These are phyloP conservation scores for Drosophila varians DNA, from an alignment of 1,140 invertebrate genomes.

Conservation along the genomic window DNA sequence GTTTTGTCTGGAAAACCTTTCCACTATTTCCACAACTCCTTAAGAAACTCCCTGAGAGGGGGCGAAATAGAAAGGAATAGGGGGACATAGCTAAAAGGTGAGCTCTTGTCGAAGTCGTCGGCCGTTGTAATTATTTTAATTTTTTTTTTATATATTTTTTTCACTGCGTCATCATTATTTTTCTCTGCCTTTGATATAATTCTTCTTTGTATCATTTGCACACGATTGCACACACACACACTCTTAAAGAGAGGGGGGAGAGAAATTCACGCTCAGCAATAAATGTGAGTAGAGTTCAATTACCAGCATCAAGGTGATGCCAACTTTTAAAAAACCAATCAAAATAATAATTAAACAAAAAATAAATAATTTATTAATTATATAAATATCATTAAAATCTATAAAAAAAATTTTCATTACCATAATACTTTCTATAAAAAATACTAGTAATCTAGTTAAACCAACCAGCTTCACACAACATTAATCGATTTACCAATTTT, in stretches of 20 bases:
- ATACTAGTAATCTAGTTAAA: too few species aligned
- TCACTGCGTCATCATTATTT: conserved; percentile 82
- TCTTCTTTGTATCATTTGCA: conserved; percentile 81
- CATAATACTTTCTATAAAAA: neutral
- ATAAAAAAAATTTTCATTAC: neutral
- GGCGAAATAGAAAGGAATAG: neutral
- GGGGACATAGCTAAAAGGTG: conserved; percentile 50
- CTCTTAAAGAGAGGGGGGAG: conserved; percentile 9
- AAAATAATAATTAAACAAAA: neutral
- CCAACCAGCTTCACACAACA: too few species aligned
- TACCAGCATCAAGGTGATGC: conserved; percentile 38
- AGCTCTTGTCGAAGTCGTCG: conserved; percentile 57
- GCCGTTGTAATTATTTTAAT: conserved; percentile 81
- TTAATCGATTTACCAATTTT: too few species aligned
- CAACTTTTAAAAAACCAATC: neutral
- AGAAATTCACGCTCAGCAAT: conserved; percentile 53
- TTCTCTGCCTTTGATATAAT: conserved; percentile 79
- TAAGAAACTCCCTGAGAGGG: conserved; percentile 61
- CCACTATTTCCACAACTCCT: conserved; percentile 62
- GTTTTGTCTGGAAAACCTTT: conserved; percentile 67
- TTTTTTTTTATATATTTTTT: conserved; percentile 59
- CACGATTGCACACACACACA: conserved; percentile 63
- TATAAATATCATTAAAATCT: neutral
- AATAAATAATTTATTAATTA: neutral
- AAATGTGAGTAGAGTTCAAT: conserved; percentile 67